Base-by-base conservation (phyloP, 1,140 invertebrate species). In the Bradysia coprophila region DNA sequence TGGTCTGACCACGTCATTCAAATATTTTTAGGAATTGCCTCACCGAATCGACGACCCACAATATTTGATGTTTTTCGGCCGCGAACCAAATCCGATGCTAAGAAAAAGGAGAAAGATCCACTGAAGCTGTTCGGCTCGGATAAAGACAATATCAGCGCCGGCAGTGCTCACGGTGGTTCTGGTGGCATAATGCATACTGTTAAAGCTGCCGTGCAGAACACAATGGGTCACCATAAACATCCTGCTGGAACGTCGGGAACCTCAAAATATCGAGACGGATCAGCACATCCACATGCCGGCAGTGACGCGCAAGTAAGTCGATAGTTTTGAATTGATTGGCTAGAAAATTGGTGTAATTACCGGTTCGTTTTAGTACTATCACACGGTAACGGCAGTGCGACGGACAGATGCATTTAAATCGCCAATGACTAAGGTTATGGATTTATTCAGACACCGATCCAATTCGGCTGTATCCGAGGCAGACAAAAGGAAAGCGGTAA, bases 1-100 rank as follows among this genome's bases (percentile, higher is more conserved):
- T 8, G 21, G 15, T 22, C 11, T 15, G 6, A 31, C 18, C 5
- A 28, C 22, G 8, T 22, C 10, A 11, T 28, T 22, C 23, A 42
- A 21, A 38, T 33, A 45, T 46, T 47, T 21, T 43, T 40, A 66
- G 64, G 69, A 38, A 74, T 71, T 43, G 68, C 74, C 48, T 75
- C 74, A 45, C 75, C 78, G 2, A 77, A 76, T 21, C 66, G 75
- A n/a, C 71, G 77, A 38, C 73, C 73, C 6, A 73, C 73, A 5
- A 68, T 92, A 42, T 81, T 92, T 50, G 87, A 92, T 56, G 80
- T 81, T 15, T 90, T 92, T 56, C 72, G 83, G 52, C 84, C 72
- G 32, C 70, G 76, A 45, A 82, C 73, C 49, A 90, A 81, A 63
- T 88, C 74, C 3, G 85, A 89, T 62, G 71, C 50, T 64, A 65